phyloP scores from a whole-genome alignment of 2,113 vertebrate genomes.

The Sapayoa aenigma region DNA sequence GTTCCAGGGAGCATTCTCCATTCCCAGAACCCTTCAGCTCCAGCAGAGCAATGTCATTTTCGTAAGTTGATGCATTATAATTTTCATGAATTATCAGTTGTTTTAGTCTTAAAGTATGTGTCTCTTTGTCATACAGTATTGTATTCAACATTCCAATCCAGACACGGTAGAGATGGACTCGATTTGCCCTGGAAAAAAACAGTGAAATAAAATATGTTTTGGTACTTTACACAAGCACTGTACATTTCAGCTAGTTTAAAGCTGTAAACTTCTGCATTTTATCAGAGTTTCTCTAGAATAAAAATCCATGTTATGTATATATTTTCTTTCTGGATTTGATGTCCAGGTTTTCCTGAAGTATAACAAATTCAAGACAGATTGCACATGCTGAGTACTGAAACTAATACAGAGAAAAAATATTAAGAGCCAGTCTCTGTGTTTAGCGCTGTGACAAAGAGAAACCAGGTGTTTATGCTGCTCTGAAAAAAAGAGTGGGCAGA shows the following conservation, averaged over 20 bases:
- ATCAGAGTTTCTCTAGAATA: not conserved
- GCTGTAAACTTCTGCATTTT: not conserved
- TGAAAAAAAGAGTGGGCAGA: not conserved
- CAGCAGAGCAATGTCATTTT: constrained; percentile 93
- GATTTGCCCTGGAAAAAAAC: constrained; percentile 63
- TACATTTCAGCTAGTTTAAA: not conserved
- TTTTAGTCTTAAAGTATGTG: constrained; percentile 54
- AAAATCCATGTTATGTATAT: not conserved
- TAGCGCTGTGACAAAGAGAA: not conserved
- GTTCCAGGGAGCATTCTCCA: constrained; percentile 50
- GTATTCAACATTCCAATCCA: constrained; percentile 81
- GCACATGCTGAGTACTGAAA: not conserved
- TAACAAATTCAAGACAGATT: not conserved
- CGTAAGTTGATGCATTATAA: constrained; percentile 75
- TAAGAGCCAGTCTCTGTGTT: not conserved
- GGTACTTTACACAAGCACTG: not conserved
- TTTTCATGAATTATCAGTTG: constrained; percentile 80
- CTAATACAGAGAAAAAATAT: not conserved
- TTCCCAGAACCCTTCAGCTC: constrained; percentile 59
- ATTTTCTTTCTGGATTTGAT: not conserved
- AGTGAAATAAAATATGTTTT: not conserved
- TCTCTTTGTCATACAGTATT: not conserved
- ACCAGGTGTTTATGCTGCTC: not conserved
- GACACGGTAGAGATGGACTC: constrained; percentile 69
- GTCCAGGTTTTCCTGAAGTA: not conserved